Conservation (phyloP, 2,797 vertebrate species). For the Gouania willdenowi region DNA sequence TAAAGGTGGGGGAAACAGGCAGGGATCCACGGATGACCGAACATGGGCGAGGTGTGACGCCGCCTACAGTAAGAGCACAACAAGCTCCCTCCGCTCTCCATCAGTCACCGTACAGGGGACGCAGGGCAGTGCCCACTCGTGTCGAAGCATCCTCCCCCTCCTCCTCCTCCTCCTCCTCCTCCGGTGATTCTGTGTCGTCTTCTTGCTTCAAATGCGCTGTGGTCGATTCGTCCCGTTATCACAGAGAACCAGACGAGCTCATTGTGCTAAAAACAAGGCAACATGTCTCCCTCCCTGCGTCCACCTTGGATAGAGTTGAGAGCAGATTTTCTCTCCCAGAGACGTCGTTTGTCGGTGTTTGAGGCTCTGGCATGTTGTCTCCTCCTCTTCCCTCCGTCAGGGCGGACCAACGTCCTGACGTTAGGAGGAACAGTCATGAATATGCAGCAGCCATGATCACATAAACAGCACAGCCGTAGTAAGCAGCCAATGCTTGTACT, state of each 20-base stretch:
- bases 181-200: constrained; percentile 39
- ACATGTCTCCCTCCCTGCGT: constrained; percentile 19
- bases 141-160: constrained; percentile 16
- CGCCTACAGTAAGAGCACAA: constrained; percentile 19
- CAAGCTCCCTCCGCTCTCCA: constrained; percentile 13
- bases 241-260: constrained; percentile 20
- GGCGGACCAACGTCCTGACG: constrained; percentile 66
- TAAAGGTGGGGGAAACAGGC: constrained; percentile 21
- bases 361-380: constrained; percentile 62
- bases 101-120: constrained; percentile 32
- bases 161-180: constrained; percentile 10
- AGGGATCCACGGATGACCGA: background rate
- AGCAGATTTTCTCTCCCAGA: constrained; percentile 49
- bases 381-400: constrained; percentile 35
- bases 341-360: constrained; percentile 43
- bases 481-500: constrained; percentile 22
- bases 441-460: constrained; percentile 60
- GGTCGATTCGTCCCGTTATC: constrained; percentile 36
- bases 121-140: constrained; percentile 11
- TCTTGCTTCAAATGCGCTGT: constrained; percentile 19
- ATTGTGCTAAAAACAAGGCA: constrained; percentile 43
- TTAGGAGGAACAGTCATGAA: constrained; percentile 66
- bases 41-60: too few species aligned
- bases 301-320: constrained; percentile 24
- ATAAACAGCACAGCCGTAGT: constrained; percentile 26